A percentile compares a stretch with the other conserved stretches of the same genome.
Evolutionary conservation across 2,888 invertebrate species (phyloP).

Genomic region (Xestoiulus laeticollis): DNA sequence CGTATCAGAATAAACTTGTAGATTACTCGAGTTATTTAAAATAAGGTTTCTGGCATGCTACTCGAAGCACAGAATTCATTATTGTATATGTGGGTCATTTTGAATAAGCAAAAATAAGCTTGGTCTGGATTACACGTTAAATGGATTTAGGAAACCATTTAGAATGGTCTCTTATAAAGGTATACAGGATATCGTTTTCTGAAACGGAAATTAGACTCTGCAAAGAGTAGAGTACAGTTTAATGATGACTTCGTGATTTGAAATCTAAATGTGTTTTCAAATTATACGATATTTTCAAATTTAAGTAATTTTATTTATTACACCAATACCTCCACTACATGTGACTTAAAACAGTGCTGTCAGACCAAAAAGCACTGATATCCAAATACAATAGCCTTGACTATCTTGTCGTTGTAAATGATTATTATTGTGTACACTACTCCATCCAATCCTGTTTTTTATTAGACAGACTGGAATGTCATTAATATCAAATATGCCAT

Average conservation of each 20-base stretch:
- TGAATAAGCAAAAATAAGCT: background rate
- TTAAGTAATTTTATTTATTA: background rate
- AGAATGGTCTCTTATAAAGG: background rate
- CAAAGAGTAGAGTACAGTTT: background rate
- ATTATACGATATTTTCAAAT: background rate
- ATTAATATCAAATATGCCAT: conserved; percentile 33
- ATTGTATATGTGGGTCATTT: background rate
- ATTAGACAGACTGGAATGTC: conserved; percentile 15
- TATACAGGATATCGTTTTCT: background rate
- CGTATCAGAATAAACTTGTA: background rate
- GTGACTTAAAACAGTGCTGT: background rate
- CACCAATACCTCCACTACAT: too few species aligned
- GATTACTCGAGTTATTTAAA: background rate
- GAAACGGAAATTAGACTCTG: background rate
- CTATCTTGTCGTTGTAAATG: background rate
- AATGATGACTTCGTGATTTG: conserved; percentile 1
- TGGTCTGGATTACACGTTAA: background rate
- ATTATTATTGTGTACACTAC: background rate
- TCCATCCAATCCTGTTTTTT: background rate
- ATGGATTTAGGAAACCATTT: too few species aligned
- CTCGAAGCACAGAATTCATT: background rate
- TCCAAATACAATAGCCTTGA: background rate
- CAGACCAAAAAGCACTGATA: background rate
- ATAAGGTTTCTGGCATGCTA: background rate
- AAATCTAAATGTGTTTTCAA: background rate